Evolutionary conservation across 2,888 invertebrate species (phyloP), one percentile per base, ranked within the genome.

Genomic region (Venusia cambrica): DNA sequence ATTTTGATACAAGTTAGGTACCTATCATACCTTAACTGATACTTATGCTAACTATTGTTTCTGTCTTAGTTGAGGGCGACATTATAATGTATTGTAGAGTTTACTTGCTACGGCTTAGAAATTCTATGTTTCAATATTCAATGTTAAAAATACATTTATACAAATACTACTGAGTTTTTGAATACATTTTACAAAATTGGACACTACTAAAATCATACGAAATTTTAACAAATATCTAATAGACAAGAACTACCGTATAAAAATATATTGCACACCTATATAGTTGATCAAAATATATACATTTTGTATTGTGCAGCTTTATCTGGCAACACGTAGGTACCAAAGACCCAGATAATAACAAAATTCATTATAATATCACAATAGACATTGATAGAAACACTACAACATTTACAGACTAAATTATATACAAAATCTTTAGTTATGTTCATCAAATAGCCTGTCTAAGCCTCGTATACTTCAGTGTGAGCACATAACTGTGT

Each of bases 351-450:
- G 31, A n/a, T 20, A 25, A 32, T 21, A 20, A 27, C 9, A 27
- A 42, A 43, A 35, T 36, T 45, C 26, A 43, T 22, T 42, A 40
- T 25, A 40, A 45, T 45, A 45, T 47, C 43, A 43, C 45, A 45
- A 32, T 36, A 39, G 15, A 42, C 34, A 48, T 11, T 10, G 25
- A 25, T 37, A 29, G 15, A 29, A 29, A 21, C 24, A 21, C 6
- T 42, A 35, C 33, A 30, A 25, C 5, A 26, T 21, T 19, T 13
- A 28, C 13, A 7, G n/a, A 20, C 11, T 20, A 10, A 10, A 11
- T 12, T n/a, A n/a, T n/a, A n/a, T n/a, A n/a, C n/a, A n/a, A n/a
- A n/a, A n/a, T n/a, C n/a, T n/a, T n/a, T n/a, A n/a, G n/a, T n/a
- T n/a, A n/a, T n/a, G n/a, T n/a, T n/a, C n/a, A n/a, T n/a, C n/a